A percentile compares a stretch with the other conserved stretches of the same genome.
Evolutionary conservation across 2,797 vertebrate genomes (phyloP).

Genomic region (Gephyroberyx darwinii): DNA sequence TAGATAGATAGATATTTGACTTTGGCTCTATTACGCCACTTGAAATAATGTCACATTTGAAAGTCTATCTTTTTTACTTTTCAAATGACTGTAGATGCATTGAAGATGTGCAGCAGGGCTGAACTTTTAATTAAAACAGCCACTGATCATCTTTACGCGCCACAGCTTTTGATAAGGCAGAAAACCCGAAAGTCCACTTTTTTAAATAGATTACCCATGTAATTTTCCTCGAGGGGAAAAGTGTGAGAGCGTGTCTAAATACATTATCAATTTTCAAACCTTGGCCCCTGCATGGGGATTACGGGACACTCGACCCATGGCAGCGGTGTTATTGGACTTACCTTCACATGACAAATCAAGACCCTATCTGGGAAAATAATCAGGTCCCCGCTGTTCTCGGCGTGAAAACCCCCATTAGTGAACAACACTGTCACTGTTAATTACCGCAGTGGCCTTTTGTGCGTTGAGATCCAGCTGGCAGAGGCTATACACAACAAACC

Average conservation of each 20-base stretch:
- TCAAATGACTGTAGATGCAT: not conserved
- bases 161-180: not conserved
- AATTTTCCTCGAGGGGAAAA: not conserved
- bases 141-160: not conserved
- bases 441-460: conserved; percentile 66
- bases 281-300: not conserved
- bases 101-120: too few relatives aligned
- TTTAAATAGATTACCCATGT: not conserved
- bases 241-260: conserved; percentile 48
- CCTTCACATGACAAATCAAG: conserved; percentile 63
- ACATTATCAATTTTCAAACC: conserved; percentile 16
- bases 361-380: conserved; percentile 63
- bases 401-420: conserved; percentile 56
- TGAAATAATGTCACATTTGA: not conserved
- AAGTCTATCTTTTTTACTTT: not conserved
- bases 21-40: too few relatives aligned
- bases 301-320: conserved; percentile 16
- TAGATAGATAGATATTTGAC: conserved; percentile 2
- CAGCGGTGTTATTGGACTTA: conserved; percentile 46
- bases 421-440: conserved; percentile 69
- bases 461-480: conserved; percentile 39
- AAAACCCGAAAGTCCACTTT: not conserved
- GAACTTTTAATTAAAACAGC: too few relatives aligned
- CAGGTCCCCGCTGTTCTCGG: conserved; percentile 51
- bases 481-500: conserved; percentile 51